Evolutionary conservation across 2,888 invertebrate genomes (phyloP).

Genomic region (Nasonovia ribisnigri): DNA sequence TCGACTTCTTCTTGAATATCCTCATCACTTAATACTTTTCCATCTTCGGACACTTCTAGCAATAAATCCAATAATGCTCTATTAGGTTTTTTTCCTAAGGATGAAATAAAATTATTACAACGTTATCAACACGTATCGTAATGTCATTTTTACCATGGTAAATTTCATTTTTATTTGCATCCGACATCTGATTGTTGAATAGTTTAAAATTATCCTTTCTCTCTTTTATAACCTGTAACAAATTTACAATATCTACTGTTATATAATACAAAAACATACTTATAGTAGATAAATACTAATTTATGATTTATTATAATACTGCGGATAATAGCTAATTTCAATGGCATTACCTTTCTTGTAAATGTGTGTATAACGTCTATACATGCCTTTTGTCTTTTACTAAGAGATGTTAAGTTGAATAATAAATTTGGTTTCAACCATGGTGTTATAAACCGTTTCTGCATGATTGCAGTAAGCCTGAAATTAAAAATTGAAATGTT

Average conservation of each 20-base stretch:
- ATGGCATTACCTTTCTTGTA: constrained; percentile 71
- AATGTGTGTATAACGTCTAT: constrained; percentile 73
- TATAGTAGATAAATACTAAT: background rate
- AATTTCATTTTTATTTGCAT: constrained; percentile 60
- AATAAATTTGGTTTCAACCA: constrained; percentile 73
- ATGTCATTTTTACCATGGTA: background rate
- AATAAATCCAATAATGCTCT: constrained; percentile 66
- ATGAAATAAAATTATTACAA: background rate
- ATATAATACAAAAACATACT: background rate
- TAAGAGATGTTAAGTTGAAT: constrained; percentile 71
- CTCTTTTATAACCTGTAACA: constrained; percentile 54
- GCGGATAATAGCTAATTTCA: constrained; percentile 13
- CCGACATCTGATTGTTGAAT: background rate
- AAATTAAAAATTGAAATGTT: constrained; percentile 32
- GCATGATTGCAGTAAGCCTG: constrained; percentile 71
- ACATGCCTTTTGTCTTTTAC: constrained; percentile 71
- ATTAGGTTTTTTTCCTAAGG: constrained; percentile 45
- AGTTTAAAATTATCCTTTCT: constrained; percentile 50
- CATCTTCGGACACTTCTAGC: constrained; percentile 66
- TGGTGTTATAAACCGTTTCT: constrained; percentile 71
- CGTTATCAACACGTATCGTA: background rate
- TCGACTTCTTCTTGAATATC: constrained; percentile 69
- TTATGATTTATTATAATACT: background rate
- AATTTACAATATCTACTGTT: background rate
- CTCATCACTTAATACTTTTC: constrained; percentile 66